These are phyloP conservation scores for Lasioglossum villosulum DNA, from an alignment of 2,888 invertebrate species.

Conservation along the genomic window DNA sequence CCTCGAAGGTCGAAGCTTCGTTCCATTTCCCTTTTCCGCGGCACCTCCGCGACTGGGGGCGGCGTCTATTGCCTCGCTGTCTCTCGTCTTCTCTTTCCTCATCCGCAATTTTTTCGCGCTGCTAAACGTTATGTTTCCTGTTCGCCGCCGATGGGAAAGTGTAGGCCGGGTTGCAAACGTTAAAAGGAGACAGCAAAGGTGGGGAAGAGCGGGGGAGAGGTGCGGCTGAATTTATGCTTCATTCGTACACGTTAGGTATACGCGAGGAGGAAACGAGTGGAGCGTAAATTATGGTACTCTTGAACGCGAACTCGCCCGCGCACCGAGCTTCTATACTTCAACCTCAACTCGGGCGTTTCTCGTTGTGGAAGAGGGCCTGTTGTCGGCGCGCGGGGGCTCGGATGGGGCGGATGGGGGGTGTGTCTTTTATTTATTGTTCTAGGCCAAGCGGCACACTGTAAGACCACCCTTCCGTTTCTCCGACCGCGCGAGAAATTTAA, in stretches of 20 bases:
- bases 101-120: constrained; percentile 64
- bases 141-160: constrained; percentile 9
- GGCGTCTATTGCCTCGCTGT: neutral
- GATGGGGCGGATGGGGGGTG: constrained; percentile 9
- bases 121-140: constrained; percentile 73
- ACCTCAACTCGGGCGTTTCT: constrained; percentile 39
- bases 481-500: constrained; percentile 59
- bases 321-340: constrained; percentile 37
- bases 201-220: neutral
- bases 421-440: constrained; percentile 75
- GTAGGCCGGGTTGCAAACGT: constrained; percentile 1
- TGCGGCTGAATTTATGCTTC: constrained; percentile 79
- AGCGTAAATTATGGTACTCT: constrained; percentile 79
- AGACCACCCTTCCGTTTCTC: constrained; percentile 50
- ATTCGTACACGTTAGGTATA: constrained; percentile 77
- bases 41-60: neutral
- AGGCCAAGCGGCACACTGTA: constrained; percentile 46
- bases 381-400: constrained; percentile 7
- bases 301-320: constrained; percentile 69
- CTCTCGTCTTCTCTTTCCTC: neutral
- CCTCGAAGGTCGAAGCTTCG: neutral
- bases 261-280: constrained; percentile 75
- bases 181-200: neutral
- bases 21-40: constrained; percentile 28
- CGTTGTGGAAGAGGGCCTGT: constrained; percentile 44